Conservation (phyloP, 1,140 invertebrate genomes). For the Aphidius gifuensis region DNA sequence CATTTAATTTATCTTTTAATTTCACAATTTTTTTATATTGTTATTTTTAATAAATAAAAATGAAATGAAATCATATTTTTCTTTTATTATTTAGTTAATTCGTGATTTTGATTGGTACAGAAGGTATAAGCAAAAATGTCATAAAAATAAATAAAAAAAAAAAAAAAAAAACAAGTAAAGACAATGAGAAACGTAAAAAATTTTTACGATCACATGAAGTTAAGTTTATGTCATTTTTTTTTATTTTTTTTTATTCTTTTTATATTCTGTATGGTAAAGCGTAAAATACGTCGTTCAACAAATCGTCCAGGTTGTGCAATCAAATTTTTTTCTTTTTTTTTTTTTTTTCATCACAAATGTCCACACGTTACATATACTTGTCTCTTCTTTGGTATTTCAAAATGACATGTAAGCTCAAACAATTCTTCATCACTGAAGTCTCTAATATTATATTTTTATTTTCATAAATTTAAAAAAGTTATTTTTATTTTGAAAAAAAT, state of each 20-base stretch:
- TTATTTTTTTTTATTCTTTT: too few species aligned
- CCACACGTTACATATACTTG: constrained; percentile 9
- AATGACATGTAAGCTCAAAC: not conserved
- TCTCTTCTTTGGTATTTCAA: too few species aligned
- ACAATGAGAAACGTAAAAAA: constrained; percentile 17
- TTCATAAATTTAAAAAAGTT: not conserved
- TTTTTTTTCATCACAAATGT: constrained; percentile 1
- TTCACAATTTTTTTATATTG: too few species aligned
- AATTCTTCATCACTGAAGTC: not conserved
- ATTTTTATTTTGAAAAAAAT: too few species aligned
- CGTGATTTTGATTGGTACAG: not conserved
- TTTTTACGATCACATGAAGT: constrained; percentile 1
- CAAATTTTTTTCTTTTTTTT: constrained; percentile 23
- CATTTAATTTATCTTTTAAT: too few species aligned
- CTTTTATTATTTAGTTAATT: too few species aligned
- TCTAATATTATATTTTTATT: too few species aligned
- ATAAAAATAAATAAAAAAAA: too few species aligned
- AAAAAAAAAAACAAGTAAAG: constrained; percentile 25
- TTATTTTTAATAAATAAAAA: too few species aligned
- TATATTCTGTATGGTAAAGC: constrained; percentile 6
- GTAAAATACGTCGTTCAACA: constrained; percentile 17
- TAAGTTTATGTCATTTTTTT: not conserved
- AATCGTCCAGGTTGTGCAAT: constrained; percentile 16
- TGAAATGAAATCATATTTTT: too few species aligned
- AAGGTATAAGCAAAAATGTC: not conserved